Percentiles rank a stretch among this genome's conserved stretches.
phyloP scores from a whole-genome alignment of 2,113 vertebrate genomes.

The Anguilla japonica region DNA sequence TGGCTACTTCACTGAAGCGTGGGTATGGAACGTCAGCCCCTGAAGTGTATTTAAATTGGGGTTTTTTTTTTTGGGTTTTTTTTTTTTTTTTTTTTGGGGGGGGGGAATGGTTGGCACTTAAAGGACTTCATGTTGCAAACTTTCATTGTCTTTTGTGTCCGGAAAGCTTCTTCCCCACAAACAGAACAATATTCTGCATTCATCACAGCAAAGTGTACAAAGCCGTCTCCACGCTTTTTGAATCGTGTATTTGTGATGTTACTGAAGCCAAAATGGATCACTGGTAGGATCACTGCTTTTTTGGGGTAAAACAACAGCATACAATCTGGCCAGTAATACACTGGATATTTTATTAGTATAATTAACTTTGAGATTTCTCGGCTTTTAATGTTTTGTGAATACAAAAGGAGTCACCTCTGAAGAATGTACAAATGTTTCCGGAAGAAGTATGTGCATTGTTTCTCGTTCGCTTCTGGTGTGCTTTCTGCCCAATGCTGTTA shows the following conservation, averaged over 20 bases:
- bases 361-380: slow-evolving; percentile 42
- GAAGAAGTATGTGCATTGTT: slow-evolving; percentile 17
- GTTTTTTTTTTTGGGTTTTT: neutral
- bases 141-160: neutral
- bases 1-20: neutral
- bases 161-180: neutral
- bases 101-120: neutral
- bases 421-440: slow-evolving; percentile 32
- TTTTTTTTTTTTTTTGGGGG: neutral
- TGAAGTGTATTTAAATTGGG: neutral
- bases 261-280: neutral
- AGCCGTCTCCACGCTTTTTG: neutral
- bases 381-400: neutral
- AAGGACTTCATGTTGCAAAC: neutral
- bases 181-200: neutral
- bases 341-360: slow-evolving; percentile 59
- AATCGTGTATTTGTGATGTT: neutral
- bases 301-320: neutral
- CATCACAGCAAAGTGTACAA: neutral
- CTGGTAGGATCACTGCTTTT: neutral
- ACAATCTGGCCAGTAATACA: slow-evolving; percentile 47
- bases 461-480: neutral
- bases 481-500: slow-evolving; percentile 6
- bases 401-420: slow-evolving; percentile 31
- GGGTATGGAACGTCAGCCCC: neutral